These are phyloP conservation scores for Boloria selene DNA, from an alignment of 2,888 invertebrate species.

Conservation along the genomic window DNA sequence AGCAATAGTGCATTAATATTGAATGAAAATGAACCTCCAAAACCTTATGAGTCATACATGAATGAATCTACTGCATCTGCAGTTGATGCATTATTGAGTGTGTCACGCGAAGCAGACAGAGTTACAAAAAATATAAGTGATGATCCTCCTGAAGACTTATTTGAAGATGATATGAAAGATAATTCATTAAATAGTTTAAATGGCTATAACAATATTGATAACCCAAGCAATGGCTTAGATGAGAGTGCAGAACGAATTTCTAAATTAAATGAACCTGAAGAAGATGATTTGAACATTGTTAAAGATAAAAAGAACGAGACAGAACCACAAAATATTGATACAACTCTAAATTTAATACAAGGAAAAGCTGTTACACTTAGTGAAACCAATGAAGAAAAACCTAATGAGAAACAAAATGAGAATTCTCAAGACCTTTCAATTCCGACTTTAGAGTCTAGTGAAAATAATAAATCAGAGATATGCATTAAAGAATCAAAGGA, in stretches of 20 bases:
- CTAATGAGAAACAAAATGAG: neutral
- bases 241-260: conserved; percentile 28
- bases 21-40: conserved; percentile 21
- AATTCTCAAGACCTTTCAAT: conserved; percentile 11
- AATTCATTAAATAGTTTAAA: conserved; percentile 47
- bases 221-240: conserved; percentile 41
- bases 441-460: conserved; percentile 28
- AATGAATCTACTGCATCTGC: conserved; percentile 74
- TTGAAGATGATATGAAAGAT: conserved; percentile 73
- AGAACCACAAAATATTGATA: neutral
- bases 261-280: conserved; percentile 29
- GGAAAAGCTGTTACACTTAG: neutral
- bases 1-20: conserved; percentile 13
- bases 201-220: conserved; percentile 47
- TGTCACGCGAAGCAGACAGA: conserved; percentile 70
- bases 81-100: conserved; percentile 74
- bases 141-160: conserved; percentile 73
- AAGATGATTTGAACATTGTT: conserved; percentile 26
- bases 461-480: conserved; percentile 27
- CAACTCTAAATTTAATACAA: neutral
- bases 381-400: conserved; percentile 3
- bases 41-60: conserved; percentile 55
- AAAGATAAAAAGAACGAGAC: conserved; percentile 4
- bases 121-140: conserved; percentile 69
- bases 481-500: conserved; percentile 16